Evolutionary conservation across 2,888 invertebrate genomes (phyloP).

Genomic region (Philonicus albiceps): DNA sequence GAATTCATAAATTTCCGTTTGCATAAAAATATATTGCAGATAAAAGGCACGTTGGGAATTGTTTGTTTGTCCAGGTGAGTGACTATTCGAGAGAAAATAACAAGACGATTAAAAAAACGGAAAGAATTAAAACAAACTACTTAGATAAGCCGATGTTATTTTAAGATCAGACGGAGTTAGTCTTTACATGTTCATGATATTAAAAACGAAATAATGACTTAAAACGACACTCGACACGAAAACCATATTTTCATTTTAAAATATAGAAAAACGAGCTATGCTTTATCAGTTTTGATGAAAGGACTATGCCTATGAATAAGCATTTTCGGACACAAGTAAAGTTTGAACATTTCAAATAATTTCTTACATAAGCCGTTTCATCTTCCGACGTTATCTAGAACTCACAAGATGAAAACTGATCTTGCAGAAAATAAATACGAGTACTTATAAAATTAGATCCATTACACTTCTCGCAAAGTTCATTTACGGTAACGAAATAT

Average conservation of each 20-base stretch:
- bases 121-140: background rate
- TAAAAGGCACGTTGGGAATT: background rate
- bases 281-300: no score
- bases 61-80: background rate
- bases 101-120: background rate
- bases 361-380: no score
- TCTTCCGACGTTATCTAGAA: no score
- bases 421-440: no score
- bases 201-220: background rate
- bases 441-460: no score
- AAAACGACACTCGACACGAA: background rate
- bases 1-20: background rate
- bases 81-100: background rate
- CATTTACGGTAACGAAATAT: no score
- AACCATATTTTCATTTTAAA: background rate
- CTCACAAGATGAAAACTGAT: no score
- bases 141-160: background rate
- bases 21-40: background rate
- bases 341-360: no score
- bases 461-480: no score
- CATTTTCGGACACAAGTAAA: no score
- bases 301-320: no score
- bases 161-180: background rate
- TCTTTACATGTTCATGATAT: background rate
- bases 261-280: no score